Evolutionary conservation across 2,797 vertebrate species (phyloP).

Genomic region (Chaetodon trifasciatus): DNA sequence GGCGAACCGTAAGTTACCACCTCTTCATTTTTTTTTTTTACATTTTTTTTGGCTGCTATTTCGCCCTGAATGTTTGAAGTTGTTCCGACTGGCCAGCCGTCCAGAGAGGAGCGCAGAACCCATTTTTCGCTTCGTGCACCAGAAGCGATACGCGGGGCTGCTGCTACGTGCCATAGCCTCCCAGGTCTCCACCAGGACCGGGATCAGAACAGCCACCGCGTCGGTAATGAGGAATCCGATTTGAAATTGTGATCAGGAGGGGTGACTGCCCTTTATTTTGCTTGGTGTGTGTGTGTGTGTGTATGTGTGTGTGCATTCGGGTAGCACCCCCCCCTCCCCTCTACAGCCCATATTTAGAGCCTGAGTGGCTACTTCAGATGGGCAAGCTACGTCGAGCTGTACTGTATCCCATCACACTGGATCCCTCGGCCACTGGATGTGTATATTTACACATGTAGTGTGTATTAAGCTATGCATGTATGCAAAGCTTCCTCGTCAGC

Average conservation of each 20-base stretch:
- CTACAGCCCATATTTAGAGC: constrained; percentile 76
- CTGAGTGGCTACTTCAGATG: constrained; percentile 80
- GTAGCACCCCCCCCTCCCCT: constrained; percentile 24
- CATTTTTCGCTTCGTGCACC: constrained; percentile 76
- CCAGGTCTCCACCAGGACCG: constrained; percentile 43
- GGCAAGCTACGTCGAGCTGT: constrained; percentile 76
- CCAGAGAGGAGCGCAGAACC: constrained; percentile 65
- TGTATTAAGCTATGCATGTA: not conserved
- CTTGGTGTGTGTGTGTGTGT: constrained; percentile 47
- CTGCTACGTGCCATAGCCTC: constrained; percentile 67
- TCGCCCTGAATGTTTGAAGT: constrained; percentile 74
- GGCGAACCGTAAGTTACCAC: constrained; percentile 74
- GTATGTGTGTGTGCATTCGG: constrained; percentile 46
- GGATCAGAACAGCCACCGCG: constrained; percentile 53
- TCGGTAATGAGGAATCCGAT: constrained; percentile 54
- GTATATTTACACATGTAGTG: not conserved
- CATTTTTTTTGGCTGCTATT: constrained; percentile 17
- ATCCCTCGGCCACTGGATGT: constrained; percentile 20
- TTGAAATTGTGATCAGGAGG: constrained; percentile 56
- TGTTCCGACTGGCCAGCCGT: constrained; percentile 67
- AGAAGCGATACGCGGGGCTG: constrained; percentile 67
- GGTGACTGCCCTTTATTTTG: constrained; percentile 70
- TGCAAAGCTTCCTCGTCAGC: constrained; percentile 24
- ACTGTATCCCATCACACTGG: constrained; percentile 70
- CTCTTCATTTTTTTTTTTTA: constrained; percentile 20